Evolutionary conservation across 2,797 vertebrate genomes (phyloP).

Genomic region (Tiaroga cobitis): DNA sequence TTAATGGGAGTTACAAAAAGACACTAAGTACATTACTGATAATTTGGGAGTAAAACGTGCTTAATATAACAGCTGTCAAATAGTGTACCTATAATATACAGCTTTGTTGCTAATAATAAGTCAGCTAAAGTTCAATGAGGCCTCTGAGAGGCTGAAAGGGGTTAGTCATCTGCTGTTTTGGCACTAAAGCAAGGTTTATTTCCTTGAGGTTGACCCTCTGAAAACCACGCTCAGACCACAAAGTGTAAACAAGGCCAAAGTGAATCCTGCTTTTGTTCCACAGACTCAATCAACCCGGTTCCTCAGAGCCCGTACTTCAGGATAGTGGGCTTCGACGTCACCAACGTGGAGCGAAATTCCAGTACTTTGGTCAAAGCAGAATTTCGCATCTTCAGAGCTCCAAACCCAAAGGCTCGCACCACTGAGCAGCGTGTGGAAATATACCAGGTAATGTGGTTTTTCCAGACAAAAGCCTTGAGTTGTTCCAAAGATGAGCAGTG

Average conservation of each 20-base stretch:
- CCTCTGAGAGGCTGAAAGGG: constrained; percentile 35
- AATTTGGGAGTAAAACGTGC: neutral
- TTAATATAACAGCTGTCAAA: neutral
- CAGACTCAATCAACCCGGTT: constrained; percentile 76
- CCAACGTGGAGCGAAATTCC: constrained; percentile 77
- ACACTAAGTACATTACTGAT: neutral
- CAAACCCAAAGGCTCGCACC: constrained; percentile 77
- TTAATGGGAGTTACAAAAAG: neutral
- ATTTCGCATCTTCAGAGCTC: constrained; percentile 83
- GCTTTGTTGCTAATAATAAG: constrained; percentile 18
- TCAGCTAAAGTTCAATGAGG: constrained; percentile 10
- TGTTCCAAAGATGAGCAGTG: neutral
- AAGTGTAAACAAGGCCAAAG: constrained; percentile 28
- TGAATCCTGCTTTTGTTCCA: constrained; percentile 48
- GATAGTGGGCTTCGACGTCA: constrained; percentile 80
- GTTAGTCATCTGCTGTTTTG: constrained; percentile 42
- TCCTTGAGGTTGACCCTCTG: constrained; percentile 42
- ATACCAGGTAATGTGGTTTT: constrained; percentile 76
- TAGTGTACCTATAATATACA: constrained; percentile 6
- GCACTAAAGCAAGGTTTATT: constrained; percentile 26
- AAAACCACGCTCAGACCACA: constrained; percentile 36
- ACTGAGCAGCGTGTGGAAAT: constrained; percentile 84
- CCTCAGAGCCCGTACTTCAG: constrained; percentile 75
- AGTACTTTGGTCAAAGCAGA: constrained; percentile 83
- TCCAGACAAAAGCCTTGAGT: constrained; percentile 17